A percentile compares a stretch with the other conserved stretches of the same genome.
Evolutionary conservation across 2,113 vertebrate genomes (phyloP).

Genomic region (Phylloscopus whistleri): DNA sequence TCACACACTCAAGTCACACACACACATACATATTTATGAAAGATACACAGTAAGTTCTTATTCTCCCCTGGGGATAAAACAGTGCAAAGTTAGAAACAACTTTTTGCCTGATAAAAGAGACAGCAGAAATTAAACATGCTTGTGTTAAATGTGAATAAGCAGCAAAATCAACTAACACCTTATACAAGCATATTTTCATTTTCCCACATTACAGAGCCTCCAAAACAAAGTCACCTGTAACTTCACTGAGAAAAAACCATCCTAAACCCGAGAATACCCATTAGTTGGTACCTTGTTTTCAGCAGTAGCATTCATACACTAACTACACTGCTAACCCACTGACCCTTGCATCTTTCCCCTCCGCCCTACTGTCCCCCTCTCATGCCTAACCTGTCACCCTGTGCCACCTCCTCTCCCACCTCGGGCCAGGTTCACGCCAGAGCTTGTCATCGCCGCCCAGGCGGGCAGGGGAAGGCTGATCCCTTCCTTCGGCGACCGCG

Average conservation of each 20-base stretch:
- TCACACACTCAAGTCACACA: background rate
- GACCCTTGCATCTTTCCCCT: background rate
- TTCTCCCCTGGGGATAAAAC: background rate
- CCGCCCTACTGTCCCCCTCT: background rate
- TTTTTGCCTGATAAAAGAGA: background rate
- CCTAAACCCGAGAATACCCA: background rate
- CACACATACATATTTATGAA: rapidly evolving
- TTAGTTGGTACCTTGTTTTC: background rate
- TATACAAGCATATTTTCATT: background rate
- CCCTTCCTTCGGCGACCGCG: background rate
- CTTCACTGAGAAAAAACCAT: background rate
- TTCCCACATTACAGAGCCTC: background rate
- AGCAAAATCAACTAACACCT: background rate
- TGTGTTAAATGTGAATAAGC: background rate
- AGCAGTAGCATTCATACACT: background rate
- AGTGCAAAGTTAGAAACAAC: background rate
- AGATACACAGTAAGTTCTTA: background rate
- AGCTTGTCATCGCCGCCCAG: background rate
- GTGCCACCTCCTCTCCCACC: background rate
- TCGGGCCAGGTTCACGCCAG: background rate
- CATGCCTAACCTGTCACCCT: background rate
- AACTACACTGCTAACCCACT: background rate
- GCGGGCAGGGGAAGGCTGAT: background rate
- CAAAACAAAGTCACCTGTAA: background rate
- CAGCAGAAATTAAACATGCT: background rate